Conservation (phyloP, 1,140 invertebrate genomes). For the Chymomyza costata region DNA sequence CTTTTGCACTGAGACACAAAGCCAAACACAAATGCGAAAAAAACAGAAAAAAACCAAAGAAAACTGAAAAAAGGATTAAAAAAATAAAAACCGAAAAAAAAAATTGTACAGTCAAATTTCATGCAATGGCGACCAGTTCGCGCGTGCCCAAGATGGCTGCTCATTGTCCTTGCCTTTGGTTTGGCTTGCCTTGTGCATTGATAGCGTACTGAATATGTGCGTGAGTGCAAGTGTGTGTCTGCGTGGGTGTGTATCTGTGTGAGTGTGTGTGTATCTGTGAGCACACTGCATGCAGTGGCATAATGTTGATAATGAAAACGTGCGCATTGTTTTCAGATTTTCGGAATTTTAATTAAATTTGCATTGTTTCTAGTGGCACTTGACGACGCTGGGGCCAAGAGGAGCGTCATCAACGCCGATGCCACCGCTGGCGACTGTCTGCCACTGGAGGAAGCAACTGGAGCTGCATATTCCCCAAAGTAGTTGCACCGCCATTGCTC, state of each 20-base stretch:
- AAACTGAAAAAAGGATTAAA: neutral
- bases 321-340: conserved; percentile 57
- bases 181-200: conserved; percentile 38
- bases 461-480: neutral
- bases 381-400: conserved; percentile 23
- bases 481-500: neutral
- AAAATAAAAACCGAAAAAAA: too few relatives aligned
- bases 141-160: neutral
- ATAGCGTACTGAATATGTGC: conserved; percentile 12
- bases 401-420: neutral
- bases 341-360: conserved; percentile 64
- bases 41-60: neutral
- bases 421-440: neutral
- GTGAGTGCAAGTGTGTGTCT: conserved; percentile 19
- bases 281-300: conserved; percentile 21
- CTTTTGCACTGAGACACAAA: conserved; percentile 27
- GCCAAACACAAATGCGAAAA: conserved; percentile 15
- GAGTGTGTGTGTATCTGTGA: neutral
- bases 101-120: conserved; percentile 25
- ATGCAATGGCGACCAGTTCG: conserved; percentile 22
- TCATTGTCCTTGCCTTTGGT: neutral
- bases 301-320: conserved; percentile 56
- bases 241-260: conserved; percentile 12
- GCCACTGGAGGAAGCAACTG: neutral
- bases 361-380: conserved; percentile 57